phyloP scores from a whole-genome alignment of 2,113 vertebrate species.

The Oreochromis niloticus region DNA sequence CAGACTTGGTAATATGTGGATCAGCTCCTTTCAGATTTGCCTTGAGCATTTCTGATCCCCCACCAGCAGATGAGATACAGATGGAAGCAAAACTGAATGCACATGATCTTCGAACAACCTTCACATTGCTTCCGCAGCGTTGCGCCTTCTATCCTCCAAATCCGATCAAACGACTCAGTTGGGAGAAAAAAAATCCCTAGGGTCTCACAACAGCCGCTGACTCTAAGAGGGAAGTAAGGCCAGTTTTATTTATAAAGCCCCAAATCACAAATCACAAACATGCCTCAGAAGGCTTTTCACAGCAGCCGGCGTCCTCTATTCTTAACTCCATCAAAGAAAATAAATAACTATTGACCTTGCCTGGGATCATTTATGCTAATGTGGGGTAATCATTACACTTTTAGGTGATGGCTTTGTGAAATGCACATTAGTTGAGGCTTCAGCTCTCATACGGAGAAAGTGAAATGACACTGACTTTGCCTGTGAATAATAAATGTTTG shows the following conservation, averaged over 20 bases:
- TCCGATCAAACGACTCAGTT: background rate
- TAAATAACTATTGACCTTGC: conserved; percentile 23
- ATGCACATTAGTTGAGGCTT: background rate
- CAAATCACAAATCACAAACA: background rate
- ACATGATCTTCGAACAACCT: conserved; percentile 10
- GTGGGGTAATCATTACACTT: conserved; percentile 26
- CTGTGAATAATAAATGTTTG: conserved; percentile 30
- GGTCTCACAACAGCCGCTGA: background rate
- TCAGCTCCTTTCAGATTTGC: background rate
- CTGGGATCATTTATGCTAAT: conserved; percentile 47
- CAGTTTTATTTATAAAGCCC: background rate
- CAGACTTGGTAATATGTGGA: conserved; percentile 5
- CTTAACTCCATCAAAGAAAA: background rate
- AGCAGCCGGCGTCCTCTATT: background rate
- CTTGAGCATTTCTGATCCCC: background rate
- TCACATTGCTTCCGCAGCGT: background rate
- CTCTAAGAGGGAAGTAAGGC: background rate
- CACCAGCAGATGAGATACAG: background rate
- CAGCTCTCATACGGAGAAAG: background rate
- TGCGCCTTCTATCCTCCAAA: background rate
- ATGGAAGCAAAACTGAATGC: background rate
- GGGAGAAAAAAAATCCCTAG: background rate
- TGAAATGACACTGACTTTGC: background rate
- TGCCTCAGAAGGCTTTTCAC: background rate
- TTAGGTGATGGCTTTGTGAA: conserved; percentile 18